A percentile compares a stretch with the other conserved stretches of the same genome.
Conservation (phyloP, 1,140 invertebrate species). For the Ceratina japonica region DNA sequence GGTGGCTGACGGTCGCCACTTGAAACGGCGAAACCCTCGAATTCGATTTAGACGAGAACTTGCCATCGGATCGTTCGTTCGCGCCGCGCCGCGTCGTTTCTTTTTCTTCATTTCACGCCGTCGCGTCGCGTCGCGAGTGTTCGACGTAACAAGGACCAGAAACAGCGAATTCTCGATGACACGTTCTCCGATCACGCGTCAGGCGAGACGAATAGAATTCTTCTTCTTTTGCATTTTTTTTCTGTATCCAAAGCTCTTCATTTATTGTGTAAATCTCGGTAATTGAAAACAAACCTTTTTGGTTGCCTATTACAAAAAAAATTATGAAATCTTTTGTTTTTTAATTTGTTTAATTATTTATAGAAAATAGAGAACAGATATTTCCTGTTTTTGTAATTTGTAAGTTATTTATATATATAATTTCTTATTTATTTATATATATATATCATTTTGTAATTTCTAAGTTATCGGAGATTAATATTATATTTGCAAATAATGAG, state of each 20-base stretch:
- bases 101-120: conserved; percentile 19
- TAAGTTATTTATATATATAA: no score
- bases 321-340: no score
- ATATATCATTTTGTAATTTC: no score
- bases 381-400: no score
- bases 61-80: conserved; percentile 12
- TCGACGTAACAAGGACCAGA: neutral
- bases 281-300: neutral
- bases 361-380: no score
- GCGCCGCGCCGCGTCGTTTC: neutral
- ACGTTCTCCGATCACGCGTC: neutral
- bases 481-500: no score
- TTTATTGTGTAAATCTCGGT: no score
- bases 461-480: no score
- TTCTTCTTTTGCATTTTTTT: neutral
- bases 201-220: neutral
- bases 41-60: conserved; percentile 68
- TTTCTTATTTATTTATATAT: no score
- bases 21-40: conserved; percentile 5
- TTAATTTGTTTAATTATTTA: no score
- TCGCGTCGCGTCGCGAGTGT: neutral
- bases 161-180: conserved; percentile 4
- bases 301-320: no score
- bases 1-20: conserved; percentile 27
- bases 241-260: neutral